phyloP scores from a whole-genome alignment of 2,113 vertebrate genomes.

The Psammodynastes pulverulentus region DNA sequence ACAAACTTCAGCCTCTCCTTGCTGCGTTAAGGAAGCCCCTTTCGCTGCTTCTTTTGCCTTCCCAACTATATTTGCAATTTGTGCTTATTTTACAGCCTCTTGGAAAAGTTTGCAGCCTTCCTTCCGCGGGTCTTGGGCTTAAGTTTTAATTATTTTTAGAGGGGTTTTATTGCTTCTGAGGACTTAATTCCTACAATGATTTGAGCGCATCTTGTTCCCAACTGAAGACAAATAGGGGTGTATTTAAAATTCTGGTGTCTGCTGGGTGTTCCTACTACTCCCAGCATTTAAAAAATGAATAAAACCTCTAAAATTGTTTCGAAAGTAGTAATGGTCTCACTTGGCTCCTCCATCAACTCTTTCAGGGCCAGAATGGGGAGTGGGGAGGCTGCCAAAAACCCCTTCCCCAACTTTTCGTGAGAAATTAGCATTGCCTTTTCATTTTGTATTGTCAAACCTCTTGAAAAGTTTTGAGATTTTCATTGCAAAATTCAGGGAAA shows the following conservation, averaged over 20 bases:
- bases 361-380: background rate
- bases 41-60: too few species aligned
- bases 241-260: background rate
- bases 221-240: background rate
- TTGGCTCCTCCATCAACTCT: background rate
- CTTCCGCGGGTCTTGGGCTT: too few species aligned
- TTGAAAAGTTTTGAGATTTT: background rate
- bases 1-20: background rate
- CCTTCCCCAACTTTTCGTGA: background rate
- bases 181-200: background rate
- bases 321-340: background rate
- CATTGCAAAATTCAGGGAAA: background rate
- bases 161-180: too few species aligned
- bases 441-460: background rate
- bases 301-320: background rate
- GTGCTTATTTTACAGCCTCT: background rate
- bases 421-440: background rate
- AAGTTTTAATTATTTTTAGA: background rate
- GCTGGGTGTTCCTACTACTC: background rate
- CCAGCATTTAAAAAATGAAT: background rate
- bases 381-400: background rate
- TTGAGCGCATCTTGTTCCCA: background rate
- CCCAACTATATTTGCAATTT: background rate
- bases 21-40: background rate
- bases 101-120: background rate